Percentiles rank a stretch among this genome's conserved stretches.
phyloP scores from a whole-genome alignment of 2,888 invertebrate species.

The Cybosia mesomella region DNA sequence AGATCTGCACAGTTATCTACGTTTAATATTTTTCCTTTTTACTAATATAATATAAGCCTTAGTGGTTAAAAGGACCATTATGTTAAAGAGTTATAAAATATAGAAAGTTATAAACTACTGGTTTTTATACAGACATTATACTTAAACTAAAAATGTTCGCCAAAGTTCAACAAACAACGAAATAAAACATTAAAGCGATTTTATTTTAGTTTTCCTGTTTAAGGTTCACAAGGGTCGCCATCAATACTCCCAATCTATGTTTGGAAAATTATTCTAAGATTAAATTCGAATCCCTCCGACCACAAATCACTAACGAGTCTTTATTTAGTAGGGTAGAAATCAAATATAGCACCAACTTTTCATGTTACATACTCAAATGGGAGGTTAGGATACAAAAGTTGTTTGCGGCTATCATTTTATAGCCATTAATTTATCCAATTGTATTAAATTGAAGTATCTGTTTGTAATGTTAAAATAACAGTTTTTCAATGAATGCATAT shows the following conservation, averaged over 20 bases:
- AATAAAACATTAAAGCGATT: neutral
- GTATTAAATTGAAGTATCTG: no score
- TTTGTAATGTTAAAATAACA: no score
- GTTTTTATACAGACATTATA: neutral
- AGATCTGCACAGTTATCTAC: no score
- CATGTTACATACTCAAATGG: constrained; percentile 48
- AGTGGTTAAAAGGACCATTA: no score
- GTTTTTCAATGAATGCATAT: no score
- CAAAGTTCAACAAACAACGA: neutral
- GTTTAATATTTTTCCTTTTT: no score
- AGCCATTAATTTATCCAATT: no score
- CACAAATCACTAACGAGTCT: constrained; percentile 50
- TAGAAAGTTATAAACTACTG: no score
- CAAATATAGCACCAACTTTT: constrained; percentile 54
- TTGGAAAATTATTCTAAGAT: constrained; percentile 50
- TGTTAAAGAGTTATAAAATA: no score
- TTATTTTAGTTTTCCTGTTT: neutral
- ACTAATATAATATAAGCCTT: no score
- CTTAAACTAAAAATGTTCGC: neutral
- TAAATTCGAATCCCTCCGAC: constrained; percentile 44
- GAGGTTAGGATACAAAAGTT: constrained; percentile 45
- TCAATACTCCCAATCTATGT: constrained; percentile 25
- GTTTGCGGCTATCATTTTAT: constrained; percentile 34
- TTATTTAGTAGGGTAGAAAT: constrained; percentile 55
- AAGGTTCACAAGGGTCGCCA: neutral